Conservation (phyloP, 2,113 vertebrate genomes). For the Myxocyprinus asiaticus region DNA sequence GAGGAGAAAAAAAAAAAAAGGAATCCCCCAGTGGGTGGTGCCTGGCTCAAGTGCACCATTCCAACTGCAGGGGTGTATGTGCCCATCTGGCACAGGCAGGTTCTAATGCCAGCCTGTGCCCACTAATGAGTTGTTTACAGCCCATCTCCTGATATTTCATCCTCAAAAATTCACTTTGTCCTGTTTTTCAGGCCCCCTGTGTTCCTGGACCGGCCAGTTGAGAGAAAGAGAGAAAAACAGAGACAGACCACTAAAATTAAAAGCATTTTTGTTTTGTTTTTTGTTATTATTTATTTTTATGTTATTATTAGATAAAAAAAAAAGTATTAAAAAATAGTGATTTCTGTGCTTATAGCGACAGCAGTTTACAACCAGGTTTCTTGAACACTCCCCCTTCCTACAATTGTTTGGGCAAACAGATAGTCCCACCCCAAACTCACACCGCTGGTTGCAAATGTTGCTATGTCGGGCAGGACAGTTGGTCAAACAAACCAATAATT, state of each 20-base stretch:
- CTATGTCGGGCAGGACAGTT: no score
- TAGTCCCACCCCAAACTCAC: no score
- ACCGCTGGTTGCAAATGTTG: no score
- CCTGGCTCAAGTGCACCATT: constrained; percentile 15
- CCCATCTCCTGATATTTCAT: background rate
- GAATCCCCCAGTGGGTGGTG: constrained; percentile 31
- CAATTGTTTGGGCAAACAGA: no score
- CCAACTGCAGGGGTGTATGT: constrained; percentile 19
- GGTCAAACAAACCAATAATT: no score
- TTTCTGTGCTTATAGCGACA: no score
- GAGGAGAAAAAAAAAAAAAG: background rate
- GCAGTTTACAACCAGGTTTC: no score
- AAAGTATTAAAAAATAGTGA: no score
- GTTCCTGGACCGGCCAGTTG: background rate
- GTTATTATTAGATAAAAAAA: no score
- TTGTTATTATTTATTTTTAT: no score
- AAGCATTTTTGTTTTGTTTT: no score
- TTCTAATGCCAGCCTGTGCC: constrained; percentile 14
- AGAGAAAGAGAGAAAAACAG: background rate
- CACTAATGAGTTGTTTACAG: constrained; percentile 47
- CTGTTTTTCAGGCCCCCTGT: background rate
- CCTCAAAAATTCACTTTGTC: constrained; percentile 4
- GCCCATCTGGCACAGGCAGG: constrained; percentile 41
- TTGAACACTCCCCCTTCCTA: no score
- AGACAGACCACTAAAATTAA: background rate